Evolutionary conservation across 2,797 vertebrate genomes (phyloP), one percentile per base, ranked within the genome.

Genomic region (Argya squamiceps): DNA sequence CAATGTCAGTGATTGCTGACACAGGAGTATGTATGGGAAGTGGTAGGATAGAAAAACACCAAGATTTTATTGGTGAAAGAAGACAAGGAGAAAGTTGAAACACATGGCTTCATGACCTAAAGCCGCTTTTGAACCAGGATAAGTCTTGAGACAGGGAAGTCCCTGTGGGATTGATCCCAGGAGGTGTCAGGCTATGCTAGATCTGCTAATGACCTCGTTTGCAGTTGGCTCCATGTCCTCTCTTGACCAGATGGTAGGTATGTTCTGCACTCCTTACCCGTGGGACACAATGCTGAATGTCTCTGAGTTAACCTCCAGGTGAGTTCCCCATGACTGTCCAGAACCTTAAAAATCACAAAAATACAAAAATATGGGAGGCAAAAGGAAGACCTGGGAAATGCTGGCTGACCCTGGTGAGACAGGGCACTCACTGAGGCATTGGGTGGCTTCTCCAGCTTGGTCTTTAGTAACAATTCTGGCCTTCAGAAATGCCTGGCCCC

Each of bases 251-350:
- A 71, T 85, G 79, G 81, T 26, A 53, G 41, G 24, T 46, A 22
- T 0, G 0, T n/a, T 68, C 71, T 70, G 68, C 67, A 27, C 39
- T 17, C 3, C 46, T 55, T 5, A 2, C 65, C 47, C 6, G 1
- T 83, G 76, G 58, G 82, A 84, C 75, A 29, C 26, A 60, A 47
- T n/a, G 52, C 70, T 49, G 62, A 89, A 7, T 50, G 10, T 16
- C 68, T 80, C 76, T 78, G 73, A 88, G 12, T 55, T 55, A 80
- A 46, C 26, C 43, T 75, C 36, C 32, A 65, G 39, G 36, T 84
- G 53, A 65, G 36, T 6, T 71, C 55, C 15, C 47, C 15, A 27
- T 41, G 43, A 67, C 47, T 49, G 27, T 34, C 19, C 39, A 50
- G 60, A 71, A 50, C 18, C 20, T 47, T 71, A 62, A 83, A 78